Base-by-base conservation (phyloP, 2,113 vertebrate genomes). In the Pholis gunnellus region DNA sequence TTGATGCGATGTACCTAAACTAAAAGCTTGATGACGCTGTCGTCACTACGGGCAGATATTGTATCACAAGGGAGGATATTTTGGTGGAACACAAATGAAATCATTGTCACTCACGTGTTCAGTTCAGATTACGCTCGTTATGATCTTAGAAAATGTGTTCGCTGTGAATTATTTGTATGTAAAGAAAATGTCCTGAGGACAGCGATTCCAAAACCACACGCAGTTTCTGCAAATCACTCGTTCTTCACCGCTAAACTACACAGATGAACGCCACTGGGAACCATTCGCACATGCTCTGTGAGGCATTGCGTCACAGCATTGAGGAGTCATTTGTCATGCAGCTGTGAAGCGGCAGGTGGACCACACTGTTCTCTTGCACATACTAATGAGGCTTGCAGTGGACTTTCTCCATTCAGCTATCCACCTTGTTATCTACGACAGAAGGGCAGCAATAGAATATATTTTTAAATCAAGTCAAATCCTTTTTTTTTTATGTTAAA, bases 321-420 rank as follows among this genome's bases (percentile, higher is more conserved):
- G 9, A 18, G 52, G 71, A 74, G 14, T 72, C 22, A 3, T 81
- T 78, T 50, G 20, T 77, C 56, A 20, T 59, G 22, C 63, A 59
- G 59, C 75, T 70, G 75, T 48, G 38, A 64, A 57, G 78, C 54
- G 0, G 31, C 56, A 78, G 70, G 57, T 44, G 64, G 59, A n/a
- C 64, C 27, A 9, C 38, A 4, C 52, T 25, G 56, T 48, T 65
- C 50, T 20, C 72, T 7, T 64, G 48, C 17, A 36, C 54, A 83
- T n/a, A 18, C 46, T 68, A 29, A 78, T 74, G 60, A 59, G 22
- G 57, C 56, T 27, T 46, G 20, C 44, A 18, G 5, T 56, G 59
- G 20, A 44, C 59, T 52, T 40, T 42, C 34, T 31, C 25, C 63
- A n/a, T 36, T 31, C 36, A 11, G n/a, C n/a, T n/a, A n/a, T n/a